Evolutionary conservation across 2,888 invertebrate species (phyloP).

Genomic region (Cheilosia pagana): DNA sequence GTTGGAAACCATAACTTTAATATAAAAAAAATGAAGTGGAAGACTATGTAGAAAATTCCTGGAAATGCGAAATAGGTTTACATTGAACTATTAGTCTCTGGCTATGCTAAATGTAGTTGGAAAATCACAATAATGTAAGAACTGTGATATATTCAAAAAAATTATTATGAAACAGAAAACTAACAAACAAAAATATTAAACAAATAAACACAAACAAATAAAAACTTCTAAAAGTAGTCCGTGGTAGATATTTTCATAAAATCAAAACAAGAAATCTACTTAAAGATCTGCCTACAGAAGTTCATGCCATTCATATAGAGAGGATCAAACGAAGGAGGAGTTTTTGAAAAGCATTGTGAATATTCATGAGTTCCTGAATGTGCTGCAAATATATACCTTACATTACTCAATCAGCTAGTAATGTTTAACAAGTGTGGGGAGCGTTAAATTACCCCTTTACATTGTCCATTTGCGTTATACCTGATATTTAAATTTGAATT

Average conservation of each 20-base stretch:
- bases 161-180: not conserved
- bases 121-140: too few species aligned
- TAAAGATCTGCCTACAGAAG: conserved; percentile 41
- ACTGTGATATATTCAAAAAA: too few species aligned
- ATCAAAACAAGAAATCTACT: conserved; percentile 26
- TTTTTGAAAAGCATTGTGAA: conserved; percentile 59
- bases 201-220: not conserved
- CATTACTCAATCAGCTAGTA: conserved; percentile 45
- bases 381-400: conserved; percentile 42
- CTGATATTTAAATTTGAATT: conserved; percentile 24
- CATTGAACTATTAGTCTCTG: too few species aligned
- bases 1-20: too few species aligned
- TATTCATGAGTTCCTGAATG: conserved; percentile 51
- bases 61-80: too few species aligned
- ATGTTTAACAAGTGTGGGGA: conserved; percentile 39
- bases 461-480: conserved; percentile 63
- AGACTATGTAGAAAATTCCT: too few species aligned
- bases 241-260: conserved; percentile 2
- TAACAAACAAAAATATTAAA: not conserved
- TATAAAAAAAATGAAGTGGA: too few species aligned
- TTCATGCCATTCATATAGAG: conserved; percentile 52
- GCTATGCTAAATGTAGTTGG: too few species aligned
- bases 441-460: conserved; percentile 59
- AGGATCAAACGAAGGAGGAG: conserved; percentile 34
- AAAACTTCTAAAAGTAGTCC: not conserved